A percentile compares a stretch with the other conserved stretches of the same genome.
These are phyloP conservation scores for Lerista edwardsae DNA, from an alignment of 2,797 vertebrate genomes.

Conservation along the genomic window DNA sequence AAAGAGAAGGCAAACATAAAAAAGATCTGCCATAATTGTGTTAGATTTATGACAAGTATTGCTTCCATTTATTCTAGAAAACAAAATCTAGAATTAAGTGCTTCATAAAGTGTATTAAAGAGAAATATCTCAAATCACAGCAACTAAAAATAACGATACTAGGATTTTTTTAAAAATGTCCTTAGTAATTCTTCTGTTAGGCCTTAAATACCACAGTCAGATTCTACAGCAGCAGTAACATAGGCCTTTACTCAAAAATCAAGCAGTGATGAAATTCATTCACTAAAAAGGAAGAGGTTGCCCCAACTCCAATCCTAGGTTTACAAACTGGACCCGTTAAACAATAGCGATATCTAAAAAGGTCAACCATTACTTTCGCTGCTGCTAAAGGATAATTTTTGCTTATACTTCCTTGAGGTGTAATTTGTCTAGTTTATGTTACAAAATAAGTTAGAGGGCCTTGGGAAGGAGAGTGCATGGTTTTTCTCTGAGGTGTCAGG, in stretches of 20 bases:
- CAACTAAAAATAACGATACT: slow-evolving; percentile 40
- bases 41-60: slow-evolving; percentile 7
- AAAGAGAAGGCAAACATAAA: slow-evolving; percentile 8
- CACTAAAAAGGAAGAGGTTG: slow-evolving; percentile 18
- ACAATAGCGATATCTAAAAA: background rate
- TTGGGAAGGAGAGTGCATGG: background rate
- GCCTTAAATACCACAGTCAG: background rate
- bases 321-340: slow-evolving; percentile 8
- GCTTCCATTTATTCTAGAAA: slow-evolving; percentile 26
- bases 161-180: slow-evolving; percentile 37
- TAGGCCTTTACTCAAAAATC: slow-evolving; percentile 23
- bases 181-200: slow-evolving; percentile 25
- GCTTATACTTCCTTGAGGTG: background rate
- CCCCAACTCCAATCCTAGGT: slow-evolving; percentile 10
- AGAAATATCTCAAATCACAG: slow-evolving; percentile 28
- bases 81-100: slow-evolving; percentile 10
- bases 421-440: background rate
- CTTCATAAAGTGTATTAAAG: slow-evolving; percentile 25
- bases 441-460: slow-evolving; percentile 11
- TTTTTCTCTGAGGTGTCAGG: slow-evolving; percentile 1
- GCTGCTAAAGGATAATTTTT: background rate
- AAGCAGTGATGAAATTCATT: slow-evolving; percentile 18
- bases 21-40: background rate
- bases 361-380: background rate
- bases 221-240: slow-evolving; percentile 50